Base-by-base conservation (phyloP, 2,888 invertebrate genomes). In the Cryptocheilus praepositus region DNA sequence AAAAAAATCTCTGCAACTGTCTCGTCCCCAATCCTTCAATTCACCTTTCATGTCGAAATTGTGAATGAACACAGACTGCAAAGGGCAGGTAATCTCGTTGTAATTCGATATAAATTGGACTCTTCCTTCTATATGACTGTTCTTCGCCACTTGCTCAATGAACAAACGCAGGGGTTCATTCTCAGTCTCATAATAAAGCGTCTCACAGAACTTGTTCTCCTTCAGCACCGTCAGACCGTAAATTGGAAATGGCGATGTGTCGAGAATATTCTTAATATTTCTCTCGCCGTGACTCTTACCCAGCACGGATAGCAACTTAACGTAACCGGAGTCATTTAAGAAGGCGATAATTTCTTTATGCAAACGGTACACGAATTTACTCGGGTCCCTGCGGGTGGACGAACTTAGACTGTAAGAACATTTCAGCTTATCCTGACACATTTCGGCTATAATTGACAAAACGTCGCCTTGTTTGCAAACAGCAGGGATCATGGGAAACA, bases 221-320 rank as follows among this genome's bases (percentile, higher is more conserved):
- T 91, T 91, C 19, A 92, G 86, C 84, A 93, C 86, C 61, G 90
- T 85, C 51, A 93, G 83, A 0, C 93, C 93, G 81, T 92, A 91
- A 51, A 93, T 76, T 0, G 94, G 94, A 83, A 93, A 92, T 5
- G 92, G 91, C 75, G 90, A 90, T 28, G 92, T 87, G 84, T 94
- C 94, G 55, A 92, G 86, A 70, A 93, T 86, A 79, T 70, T 78
- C 63, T 73, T 76, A 51, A 78, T 70, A 46, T 64, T 66, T 52
- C 68, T 73, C n/a, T 66, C 64, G 21, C 63, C 71, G 89, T 89
- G 22, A 89, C 82, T 80, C 84, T 88, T 64, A 84, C 88, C 86
- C 11, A 89, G 87, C 52, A 85, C 83, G 18, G 76, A 83, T 44
- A 92, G 89, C 60, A 85, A 81, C 53, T 89, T 87, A 16, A 91